These are phyloP conservation scores for Dolichotis patagonum DNA, from an alignment of 2,113 vertebrate species.

Conservation along the genomic window DNA sequence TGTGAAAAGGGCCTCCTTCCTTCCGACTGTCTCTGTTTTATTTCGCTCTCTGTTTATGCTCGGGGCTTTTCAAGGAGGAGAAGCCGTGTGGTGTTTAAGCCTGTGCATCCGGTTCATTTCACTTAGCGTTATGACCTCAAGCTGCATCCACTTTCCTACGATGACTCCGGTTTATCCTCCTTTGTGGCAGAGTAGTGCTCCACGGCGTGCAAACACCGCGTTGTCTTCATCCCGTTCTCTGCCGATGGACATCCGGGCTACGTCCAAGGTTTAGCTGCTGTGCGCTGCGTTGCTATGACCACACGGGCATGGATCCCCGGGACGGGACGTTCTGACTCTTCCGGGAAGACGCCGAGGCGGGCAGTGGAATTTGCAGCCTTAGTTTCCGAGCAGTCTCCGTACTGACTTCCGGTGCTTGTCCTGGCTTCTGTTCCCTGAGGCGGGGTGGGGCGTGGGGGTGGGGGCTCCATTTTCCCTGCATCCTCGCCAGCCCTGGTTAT, in stretches of 20 bases:
- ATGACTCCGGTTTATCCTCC: not conserved
- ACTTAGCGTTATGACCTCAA: not conserved
- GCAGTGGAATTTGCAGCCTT: not conserved
- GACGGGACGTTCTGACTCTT: not conserved
- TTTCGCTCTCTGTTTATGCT: not conserved
- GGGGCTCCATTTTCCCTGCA: not conserved
- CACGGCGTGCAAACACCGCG: fast-evolving
- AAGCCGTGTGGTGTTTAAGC: not conserved
- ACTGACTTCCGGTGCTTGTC: not conserved
- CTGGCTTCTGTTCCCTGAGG: fast-evolving
- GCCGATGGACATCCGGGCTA: not conserved
- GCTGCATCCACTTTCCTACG: not conserved
- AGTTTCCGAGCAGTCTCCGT: not conserved
- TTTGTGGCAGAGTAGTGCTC: not conserved
- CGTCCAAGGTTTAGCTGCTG: not conserved
- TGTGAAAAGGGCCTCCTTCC: not conserved
- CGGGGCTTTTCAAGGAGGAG: not conserved
- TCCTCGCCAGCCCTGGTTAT: not conserved
- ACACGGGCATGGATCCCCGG: not conserved
- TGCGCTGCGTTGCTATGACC: not conserved
- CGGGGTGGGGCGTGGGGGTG: not conserved
- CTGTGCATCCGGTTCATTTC: not conserved
- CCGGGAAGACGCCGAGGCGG: not conserved
- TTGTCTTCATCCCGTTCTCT: not conserved
- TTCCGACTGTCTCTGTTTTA: not conserved